Conservation (phyloP, 2,797 vertebrate species). For the Eleutherodactylus coqui region DNA sequence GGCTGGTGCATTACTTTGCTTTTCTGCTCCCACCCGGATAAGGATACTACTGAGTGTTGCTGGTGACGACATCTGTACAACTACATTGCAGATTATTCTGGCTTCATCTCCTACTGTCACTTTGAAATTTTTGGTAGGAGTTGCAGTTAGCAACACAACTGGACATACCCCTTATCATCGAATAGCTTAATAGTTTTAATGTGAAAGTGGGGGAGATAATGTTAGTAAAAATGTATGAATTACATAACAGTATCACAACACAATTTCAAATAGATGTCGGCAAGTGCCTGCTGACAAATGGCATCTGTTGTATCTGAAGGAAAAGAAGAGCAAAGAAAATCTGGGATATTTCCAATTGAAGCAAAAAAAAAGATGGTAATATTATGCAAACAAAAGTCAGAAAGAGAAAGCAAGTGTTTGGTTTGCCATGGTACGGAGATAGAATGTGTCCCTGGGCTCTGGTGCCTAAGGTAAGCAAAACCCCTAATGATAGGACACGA, state of each 20-base stretch:
- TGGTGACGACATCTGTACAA: too few relatives aligned
- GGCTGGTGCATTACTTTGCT: too few relatives aligned
- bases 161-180: neutral
- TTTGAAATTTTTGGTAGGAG: too few relatives aligned
- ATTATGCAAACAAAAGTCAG: neutral
- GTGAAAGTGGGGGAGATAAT: neutral
- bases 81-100: too few relatives aligned
- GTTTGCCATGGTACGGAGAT: neutral
- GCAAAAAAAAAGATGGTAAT: neutral
- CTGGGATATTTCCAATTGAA: too few relatives aligned
- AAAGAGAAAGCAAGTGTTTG: neutral
- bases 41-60: too few relatives aligned
- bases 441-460: too few relatives aligned
- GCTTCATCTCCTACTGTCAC: too few relatives aligned
- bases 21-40: too few relatives aligned
- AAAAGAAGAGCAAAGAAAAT: neutral
- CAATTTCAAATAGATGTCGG: neutral
- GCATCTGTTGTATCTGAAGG: neutral
- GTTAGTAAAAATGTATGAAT: neutral
- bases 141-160: too few relatives aligned
- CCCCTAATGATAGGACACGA: too few relatives aligned
- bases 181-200: neutral
- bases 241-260: neutral
- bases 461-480: too few relatives aligned
- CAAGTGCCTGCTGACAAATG: neutral